Evolutionary conservation across 2,797 vertebrate species (phyloP).

Genomic region (Lindbergichthys nudifrons): DNA sequence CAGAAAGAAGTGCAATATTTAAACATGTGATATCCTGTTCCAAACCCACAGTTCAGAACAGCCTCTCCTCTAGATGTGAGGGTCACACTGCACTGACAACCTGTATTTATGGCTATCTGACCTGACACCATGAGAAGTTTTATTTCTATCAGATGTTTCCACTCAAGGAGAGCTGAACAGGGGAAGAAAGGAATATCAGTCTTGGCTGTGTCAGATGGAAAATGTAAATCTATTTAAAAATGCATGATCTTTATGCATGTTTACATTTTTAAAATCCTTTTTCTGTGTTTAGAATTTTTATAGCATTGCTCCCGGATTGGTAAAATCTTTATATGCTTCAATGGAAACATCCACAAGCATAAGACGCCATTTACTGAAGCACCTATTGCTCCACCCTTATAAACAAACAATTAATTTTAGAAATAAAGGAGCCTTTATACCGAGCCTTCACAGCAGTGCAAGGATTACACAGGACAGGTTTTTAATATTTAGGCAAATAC

Average conservation of each 20-base stretch:
- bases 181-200: slow-evolving; percentile 61
- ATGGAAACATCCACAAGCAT: slow-evolving; percentile 76
- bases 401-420: slow-evolving; percentile 79
- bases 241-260: slow-evolving; percentile 60
- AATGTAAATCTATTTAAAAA: slow-evolving; percentile 76
- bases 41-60: slow-evolving; percentile 65
- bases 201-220: slow-evolving; percentile 71
- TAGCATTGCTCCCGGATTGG: slow-evolving; percentile 46
- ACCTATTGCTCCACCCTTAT: slow-evolving; percentile 60
- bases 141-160: slow-evolving; percentile 85
- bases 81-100: slow-evolving; percentile 75
- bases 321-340: slow-evolving; percentile 68
- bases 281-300: slow-evolving; percentile 55
- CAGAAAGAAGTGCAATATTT: slow-evolving; percentile 78
- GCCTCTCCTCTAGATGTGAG: slow-evolving; percentile 70
- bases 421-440: slow-evolving; percentile 69
- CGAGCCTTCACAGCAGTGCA: slow-evolving; percentile 36
- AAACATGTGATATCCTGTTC: slow-evolving; percentile 82
- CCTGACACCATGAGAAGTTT: slow-evolving; percentile 80
- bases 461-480: slow-evolving; percentile 36
- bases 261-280: slow-evolving; percentile 29
- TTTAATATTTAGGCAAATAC: slow-evolving; percentile 51
- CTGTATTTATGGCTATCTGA: slow-evolving; percentile 82
- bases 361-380: slow-evolving; percentile 67
- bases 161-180: slow-evolving; percentile 64